These are phyloP conservation scores for Solenopsis invicta DNA, from an alignment of 1,140 invertebrate genomes.

Conservation along the genomic window DNA sequence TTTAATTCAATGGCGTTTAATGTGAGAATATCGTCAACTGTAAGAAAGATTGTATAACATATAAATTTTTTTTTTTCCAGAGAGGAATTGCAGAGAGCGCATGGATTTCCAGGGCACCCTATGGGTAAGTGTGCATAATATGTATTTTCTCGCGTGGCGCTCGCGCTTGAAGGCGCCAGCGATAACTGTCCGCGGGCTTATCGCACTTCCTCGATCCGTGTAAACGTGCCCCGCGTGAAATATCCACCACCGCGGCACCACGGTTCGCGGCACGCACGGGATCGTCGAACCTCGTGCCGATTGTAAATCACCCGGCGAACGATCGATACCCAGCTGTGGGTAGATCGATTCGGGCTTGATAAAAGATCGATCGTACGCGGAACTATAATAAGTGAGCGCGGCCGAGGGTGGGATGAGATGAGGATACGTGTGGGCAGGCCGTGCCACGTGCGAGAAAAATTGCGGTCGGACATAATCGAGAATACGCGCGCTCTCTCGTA, in stretches of 20 bases:
- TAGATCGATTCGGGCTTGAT: constrained; percentile 53
- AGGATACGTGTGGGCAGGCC: constrained; percentile 36
- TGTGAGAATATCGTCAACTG: too few species aligned
- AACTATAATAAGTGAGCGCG: constrained; percentile 42
- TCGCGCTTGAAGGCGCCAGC: constrained; percentile 54
- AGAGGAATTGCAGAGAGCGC: neutral
- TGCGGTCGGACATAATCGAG: constrained; percentile 35
- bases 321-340: constrained; percentile 53
- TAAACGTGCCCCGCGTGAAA: constrained; percentile 52
- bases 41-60: neutral
- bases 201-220: constrained; percentile 66
- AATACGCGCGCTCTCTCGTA: neutral
- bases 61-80: constrained; percentile 9
- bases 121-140: neutral
- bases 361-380: constrained; percentile 58
- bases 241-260: constrained; percentile 25
- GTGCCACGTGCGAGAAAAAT: constrained; percentile 58
- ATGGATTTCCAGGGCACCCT: constrained; percentile 6
- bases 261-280: constrained; percentile 17
- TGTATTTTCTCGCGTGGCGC: constrained; percentile 52
- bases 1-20: neutral
- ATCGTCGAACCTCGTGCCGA: constrained; percentile 37
- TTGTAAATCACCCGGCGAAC: constrained; percentile 51
- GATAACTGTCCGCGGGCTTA: constrained; percentile 32
- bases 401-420: constrained; percentile 35